Evolutionary conservation across 2,113 vertebrate species (phyloP).

Genomic region (Hiodon tergisus): DNA sequence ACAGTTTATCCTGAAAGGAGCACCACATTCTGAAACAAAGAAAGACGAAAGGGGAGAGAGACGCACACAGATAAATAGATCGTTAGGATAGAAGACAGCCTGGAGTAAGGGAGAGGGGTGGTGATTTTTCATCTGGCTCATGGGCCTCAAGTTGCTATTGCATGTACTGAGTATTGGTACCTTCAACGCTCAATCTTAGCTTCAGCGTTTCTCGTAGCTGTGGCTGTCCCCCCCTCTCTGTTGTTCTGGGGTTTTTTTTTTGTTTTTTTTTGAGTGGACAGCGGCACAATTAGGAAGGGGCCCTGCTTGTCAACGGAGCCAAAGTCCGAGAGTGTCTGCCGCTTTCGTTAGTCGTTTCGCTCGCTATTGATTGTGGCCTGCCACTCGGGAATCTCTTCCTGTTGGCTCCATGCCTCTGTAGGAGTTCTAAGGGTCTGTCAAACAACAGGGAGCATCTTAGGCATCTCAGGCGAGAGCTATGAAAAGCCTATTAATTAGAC

Average conservation of each 20-base stretch:
- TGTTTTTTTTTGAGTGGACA: conserved; percentile 37
- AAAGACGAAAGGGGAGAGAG: conserved; percentile 37
- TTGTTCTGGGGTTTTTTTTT: conserved; percentile 39
- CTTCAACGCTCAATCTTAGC: background rate
- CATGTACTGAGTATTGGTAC: no score
- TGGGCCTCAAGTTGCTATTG: conserved; percentile 34
- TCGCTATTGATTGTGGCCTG: conserved; percentile 45
- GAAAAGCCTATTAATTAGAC: conserved; percentile 79
- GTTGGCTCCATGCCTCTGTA: conserved; percentile 68
- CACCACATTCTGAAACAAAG: conserved; percentile 34
- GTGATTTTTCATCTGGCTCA: no score
- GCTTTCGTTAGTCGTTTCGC: conserved; percentile 56
- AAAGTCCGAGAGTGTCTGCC: conserved; percentile 55
- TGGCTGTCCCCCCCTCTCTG: conserved; percentile 32
- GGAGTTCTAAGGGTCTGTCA: conserved; percentile 67
- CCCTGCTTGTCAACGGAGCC: conserved; percentile 44
- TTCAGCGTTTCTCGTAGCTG: background rate
- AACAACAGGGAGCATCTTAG: conserved; percentile 54
- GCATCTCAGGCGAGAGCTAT: conserved; percentile 66
- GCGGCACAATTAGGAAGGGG: conserved; percentile 50
- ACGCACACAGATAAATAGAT: background rate
- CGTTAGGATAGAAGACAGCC: no score
- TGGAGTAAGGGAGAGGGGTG: no score
- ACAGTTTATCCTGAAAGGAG: conserved; percentile 37
- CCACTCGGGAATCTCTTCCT: conserved; percentile 57